These are phyloP conservation scores for Ancistrus triradiatus DNA, from an alignment of 2,113 vertebrate species.

Conservation along the genomic window DNA sequence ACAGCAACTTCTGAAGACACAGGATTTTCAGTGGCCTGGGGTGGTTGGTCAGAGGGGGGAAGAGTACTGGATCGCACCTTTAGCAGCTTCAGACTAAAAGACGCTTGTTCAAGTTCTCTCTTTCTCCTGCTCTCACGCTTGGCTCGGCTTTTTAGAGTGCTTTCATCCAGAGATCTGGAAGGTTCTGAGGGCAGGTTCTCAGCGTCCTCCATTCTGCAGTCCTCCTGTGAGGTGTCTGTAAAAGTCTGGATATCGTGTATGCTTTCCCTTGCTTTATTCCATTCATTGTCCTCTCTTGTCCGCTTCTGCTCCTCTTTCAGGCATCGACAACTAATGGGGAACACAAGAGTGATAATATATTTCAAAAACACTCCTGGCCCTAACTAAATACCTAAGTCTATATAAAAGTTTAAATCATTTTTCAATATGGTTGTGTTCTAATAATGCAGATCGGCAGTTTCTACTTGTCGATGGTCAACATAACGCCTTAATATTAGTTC, in stretches of 20 bases:
- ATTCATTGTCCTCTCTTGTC: neutral
- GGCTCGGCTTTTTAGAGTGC: slow-evolving; percentile 84
- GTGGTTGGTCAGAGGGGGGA: slow-evolving; percentile 7
- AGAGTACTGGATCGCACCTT: slow-evolving; percentile 81
- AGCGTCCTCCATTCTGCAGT: neutral
- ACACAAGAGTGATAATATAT: neutral
- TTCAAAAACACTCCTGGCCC: too few species aligned
- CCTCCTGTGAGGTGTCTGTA: neutral
- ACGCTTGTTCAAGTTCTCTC: slow-evolving; percentile 93
- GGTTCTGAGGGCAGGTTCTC: slow-evolving; percentile 9
- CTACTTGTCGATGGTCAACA: too few species aligned
- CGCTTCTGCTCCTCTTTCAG: slow-evolving; percentile 5
- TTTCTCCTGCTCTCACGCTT: slow-evolving; percentile 92
- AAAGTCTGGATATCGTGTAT: neutral
- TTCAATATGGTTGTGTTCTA: too few species aligned
- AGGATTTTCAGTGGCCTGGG: neutral
- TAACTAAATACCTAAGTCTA: too few species aligned
- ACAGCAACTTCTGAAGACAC: slow-evolving; percentile 58
- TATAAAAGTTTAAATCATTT: too few species aligned
- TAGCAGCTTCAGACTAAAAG: slow-evolving; percentile 91
- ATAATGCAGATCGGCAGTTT: too few species aligned
- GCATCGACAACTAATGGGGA: slow-evolving; percentile 6
- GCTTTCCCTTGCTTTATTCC: neutral
- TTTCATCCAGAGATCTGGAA: slow-evolving; percentile 66
- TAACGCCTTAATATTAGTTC: too few species aligned